Percentiles rank a stretch among this genome's conserved stretches.
Evolutionary conservation across 1,140 invertebrate species (phyloP).

Genomic region (Babylonia areolata): DNA sequence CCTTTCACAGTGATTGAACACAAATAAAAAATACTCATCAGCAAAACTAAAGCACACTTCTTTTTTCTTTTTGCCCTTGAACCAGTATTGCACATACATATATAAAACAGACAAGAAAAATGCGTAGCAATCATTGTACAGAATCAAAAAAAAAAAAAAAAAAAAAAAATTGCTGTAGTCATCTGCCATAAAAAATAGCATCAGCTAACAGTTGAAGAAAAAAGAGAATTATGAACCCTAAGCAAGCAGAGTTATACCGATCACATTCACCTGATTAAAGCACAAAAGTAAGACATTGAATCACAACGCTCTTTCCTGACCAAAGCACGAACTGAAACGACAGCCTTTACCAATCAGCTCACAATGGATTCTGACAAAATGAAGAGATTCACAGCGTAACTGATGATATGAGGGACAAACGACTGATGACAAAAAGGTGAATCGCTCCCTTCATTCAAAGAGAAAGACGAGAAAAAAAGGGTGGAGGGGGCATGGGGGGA

Average conservation of each 20-base stretch:
- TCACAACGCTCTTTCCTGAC: background rate
- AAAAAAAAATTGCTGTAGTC: background rate
- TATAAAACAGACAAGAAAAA: background rate
- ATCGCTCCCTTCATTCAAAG: background rate
- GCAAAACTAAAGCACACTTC: background rate
- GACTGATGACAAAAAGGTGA: background rate
- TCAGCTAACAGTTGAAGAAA: no score
- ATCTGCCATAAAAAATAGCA: background rate
- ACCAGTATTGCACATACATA: slow-evolving; percentile 3
- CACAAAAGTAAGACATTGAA: background rate
- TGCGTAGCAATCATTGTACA: no score
- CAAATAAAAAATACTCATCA: background rate
- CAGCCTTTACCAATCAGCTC: background rate
- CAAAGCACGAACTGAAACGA: background rate
- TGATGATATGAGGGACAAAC: background rate
- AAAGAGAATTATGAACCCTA: background rate
- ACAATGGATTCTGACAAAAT: background rate
- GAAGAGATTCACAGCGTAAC: background rate
- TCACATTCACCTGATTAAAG: background rate
- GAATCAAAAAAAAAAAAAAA: no score
- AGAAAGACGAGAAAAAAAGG: no score
- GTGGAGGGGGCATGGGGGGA: no score
- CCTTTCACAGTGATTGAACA: background rate
- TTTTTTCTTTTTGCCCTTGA: background rate
- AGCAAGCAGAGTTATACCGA: background rate